Evolutionary conservation across 1,140 invertebrate genomes (phyloP).

Genomic region (Drosophila auraria): DNA sequence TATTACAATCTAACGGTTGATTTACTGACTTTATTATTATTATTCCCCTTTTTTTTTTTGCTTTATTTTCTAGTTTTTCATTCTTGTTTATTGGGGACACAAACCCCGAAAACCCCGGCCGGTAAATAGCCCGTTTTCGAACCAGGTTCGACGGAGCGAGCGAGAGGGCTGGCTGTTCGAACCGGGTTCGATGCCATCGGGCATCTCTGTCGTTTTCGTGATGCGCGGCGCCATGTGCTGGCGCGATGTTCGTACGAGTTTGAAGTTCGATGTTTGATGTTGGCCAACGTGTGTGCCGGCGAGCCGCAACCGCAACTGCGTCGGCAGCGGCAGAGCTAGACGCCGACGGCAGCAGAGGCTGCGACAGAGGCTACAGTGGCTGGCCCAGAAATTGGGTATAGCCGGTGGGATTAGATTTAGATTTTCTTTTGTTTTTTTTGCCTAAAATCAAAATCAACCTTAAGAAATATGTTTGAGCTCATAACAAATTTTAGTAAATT

Average conservation of each 20-base stretch:
- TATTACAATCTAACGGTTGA: slow-evolving; percentile 35
- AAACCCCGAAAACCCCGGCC: slow-evolving; percentile 46
- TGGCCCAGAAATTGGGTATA: not conserved
- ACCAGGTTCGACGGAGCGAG: slow-evolving; percentile 35
- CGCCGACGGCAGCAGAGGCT: slow-evolving; percentile 7
- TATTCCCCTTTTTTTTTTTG: not conserved
- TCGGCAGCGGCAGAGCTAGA: slow-evolving; percentile 6
- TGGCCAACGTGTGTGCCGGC: slow-evolving; percentile 17
- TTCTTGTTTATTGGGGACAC: slow-evolving; percentile 65
- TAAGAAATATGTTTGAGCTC: too few species aligned
- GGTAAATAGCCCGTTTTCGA: slow-evolving; percentile 22
- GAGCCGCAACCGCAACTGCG: slow-evolving; percentile 42
- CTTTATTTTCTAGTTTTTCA: not conserved
- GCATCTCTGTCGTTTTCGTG: slow-evolving; percentile 62
- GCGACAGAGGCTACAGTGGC: slow-evolving; percentile 11
- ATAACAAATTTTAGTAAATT: too few species aligned
- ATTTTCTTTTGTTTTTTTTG: not conserved
- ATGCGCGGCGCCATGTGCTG: not conserved
- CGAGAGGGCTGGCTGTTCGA: slow-evolving; percentile 3
- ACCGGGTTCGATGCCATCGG: slow-evolving; percentile 7
- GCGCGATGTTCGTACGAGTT: slow-evolving; percentile 10
- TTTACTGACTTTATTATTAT: slow-evolving; percentile 29
- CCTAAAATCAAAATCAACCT: too few species aligned
- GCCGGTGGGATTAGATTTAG: too few species aligned
- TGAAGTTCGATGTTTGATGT: slow-evolving; percentile 23